Conservation (phyloP, 2,113 vertebrate species). For the Leuciscus idus region DNA sequence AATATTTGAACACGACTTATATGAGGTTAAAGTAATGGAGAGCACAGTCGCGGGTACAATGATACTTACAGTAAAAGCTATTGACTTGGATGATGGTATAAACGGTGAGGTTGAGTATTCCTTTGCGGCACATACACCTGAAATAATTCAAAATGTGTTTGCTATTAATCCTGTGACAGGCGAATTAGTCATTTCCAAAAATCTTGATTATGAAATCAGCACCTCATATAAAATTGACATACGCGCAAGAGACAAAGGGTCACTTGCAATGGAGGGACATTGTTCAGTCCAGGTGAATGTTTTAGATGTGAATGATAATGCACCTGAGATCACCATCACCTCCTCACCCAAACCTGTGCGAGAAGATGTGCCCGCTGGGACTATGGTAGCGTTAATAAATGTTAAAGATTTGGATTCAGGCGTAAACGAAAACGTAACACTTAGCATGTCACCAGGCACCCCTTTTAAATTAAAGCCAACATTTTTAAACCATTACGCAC, state of each 20-base stretch:
- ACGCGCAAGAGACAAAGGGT: conserved; percentile 83
- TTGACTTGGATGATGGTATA: conserved; percentile 81
- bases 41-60: conserved; percentile 73
- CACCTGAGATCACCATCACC: conserved; percentile 80
- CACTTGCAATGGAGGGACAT: conserved; percentile 73
- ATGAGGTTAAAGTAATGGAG: conserved; percentile 77
- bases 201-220: conserved; percentile 81
- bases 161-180: conserved; percentile 77
- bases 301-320: conserved; percentile 84
- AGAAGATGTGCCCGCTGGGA: conserved; percentile 78
- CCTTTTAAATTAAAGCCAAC: conserved; percentile 84
- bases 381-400: conserved; percentile 82
- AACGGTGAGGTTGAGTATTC: conserved; percentile 82
- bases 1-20: conserved; percentile 76
- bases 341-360: conserved; percentile 79
- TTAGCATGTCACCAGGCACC: conserved; percentile 72
- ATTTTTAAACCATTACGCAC: conserved; percentile 81
- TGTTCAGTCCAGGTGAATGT: conserved; percentile 79
- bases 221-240: conserved; percentile 80
- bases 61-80: conserved; percentile 79
- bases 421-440: conserved; percentile 80
- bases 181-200: conserved; percentile 73
- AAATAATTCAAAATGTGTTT: conserved; percentile 76
- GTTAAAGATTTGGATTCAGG: conserved; percentile 82
- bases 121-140: conserved; percentile 77